Conservation (phyloP, 2,888 invertebrate genomes). For the Drosophila putrida region DNA sequence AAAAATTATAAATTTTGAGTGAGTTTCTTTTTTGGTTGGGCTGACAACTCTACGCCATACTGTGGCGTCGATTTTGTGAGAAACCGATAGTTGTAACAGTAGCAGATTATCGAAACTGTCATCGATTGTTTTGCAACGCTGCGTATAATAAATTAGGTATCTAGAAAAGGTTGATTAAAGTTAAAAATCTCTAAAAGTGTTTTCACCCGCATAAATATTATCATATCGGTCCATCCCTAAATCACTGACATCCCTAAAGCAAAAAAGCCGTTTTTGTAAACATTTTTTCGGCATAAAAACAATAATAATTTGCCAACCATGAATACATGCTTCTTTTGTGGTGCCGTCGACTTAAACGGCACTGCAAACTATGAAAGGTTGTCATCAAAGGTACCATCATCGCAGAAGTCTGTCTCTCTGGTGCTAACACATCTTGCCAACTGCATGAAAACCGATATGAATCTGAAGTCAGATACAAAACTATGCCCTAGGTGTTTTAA, state of each 20-base stretch:
- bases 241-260: conserved; percentile 32
- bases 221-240: conserved; percentile 67
- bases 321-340: conserved; percentile 80
- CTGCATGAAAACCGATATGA: conserved; percentile 77
- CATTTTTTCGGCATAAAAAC: conserved; percentile 28
- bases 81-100: neutral
- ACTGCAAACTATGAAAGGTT: conserved; percentile 66
- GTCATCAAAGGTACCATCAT: conserved; percentile 74
- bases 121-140: conserved; percentile 54
- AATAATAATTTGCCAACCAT: conserved; percentile 40
- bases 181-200: conserved; percentile 56
- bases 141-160: conserved; percentile 37
- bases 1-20: neutral
- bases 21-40: neutral
- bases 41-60: conserved; percentile 20
- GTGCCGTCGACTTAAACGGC: conserved; percentile 67
- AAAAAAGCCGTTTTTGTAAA: conserved; percentile 52
- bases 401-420: conserved; percentile 77
- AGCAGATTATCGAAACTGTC: conserved; percentile 21
- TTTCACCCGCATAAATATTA: conserved; percentile 35
- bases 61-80: neutral
- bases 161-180: conserved; percentile 45
- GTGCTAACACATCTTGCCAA: conserved; percentile 81
- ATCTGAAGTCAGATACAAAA: conserved; percentile 63
- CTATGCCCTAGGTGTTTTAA: conserved; percentile 77